Evolutionary conservation across 2,888 invertebrate species (phyloP), one percentile per base, ranked within the genome.

Genomic region (Ectemnius cavifrons): DNA sequence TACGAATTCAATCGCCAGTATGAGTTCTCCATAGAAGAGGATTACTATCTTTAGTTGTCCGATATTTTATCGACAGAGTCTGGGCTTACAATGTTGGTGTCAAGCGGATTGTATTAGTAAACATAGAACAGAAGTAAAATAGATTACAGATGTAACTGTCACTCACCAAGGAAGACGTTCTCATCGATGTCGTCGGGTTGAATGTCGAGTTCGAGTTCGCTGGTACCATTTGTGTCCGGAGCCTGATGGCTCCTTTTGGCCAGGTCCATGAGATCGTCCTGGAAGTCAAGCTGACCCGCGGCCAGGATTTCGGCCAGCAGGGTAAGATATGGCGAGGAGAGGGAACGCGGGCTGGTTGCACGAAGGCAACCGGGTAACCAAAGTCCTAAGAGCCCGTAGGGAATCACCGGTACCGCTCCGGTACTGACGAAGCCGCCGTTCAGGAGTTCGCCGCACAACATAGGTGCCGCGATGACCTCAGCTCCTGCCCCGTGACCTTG

Each of bases 401-500:
- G 89, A 84, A 89, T 89, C 85, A 89, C 89, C 83, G 89, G 86
- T 79, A 89, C 88, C 83, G 90, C 88, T 85, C 91, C 91, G 86
- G 90, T 88, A 87, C 90, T 91, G 88, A 90, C 91, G 84, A 91
- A 88, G 83, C 90, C 90, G 84, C 91, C 91, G 90, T 89, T 91
- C 85, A 91, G 86, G 78, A 91, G 88, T 88, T 91, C 91, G 75
- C 91, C 91, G 91, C 91, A 91, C 91, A 91, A 91, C 91, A 91
- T 91, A 91, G 89, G 89, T 89, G 86, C 85, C 85, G 78, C 84
- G 80, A 84, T 85, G 81, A 79, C 81, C 78, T 85, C 85, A 79
- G 81, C 78, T 84, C 81, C 82, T 78, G 83, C 84, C 78, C 82
- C 82, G 83, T 85, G 81, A 85, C 83, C 83, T 82, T 82, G 82